Evolutionary conservation across 1,140 invertebrate genomes (phyloP), one percentile per base, ranked within the genome.

Genomic region (Danaus melanippus): DNA sequence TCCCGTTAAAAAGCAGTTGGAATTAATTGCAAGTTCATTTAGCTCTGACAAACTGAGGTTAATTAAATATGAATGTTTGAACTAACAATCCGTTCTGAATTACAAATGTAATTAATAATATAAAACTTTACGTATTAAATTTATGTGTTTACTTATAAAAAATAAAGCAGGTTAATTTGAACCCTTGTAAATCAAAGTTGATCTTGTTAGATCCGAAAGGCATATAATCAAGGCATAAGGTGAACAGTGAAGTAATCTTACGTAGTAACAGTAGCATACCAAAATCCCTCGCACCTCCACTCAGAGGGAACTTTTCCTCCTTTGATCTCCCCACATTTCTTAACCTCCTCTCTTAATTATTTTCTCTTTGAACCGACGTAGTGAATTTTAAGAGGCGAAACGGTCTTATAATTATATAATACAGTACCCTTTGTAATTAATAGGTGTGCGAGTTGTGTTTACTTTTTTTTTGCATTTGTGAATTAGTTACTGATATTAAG

Each of bases 331-430:
- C 71, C 60, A 59, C 71, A 76, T 81, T 79, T 82, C 76, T 77
- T 79, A 82, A 66, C 69, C 67, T 71, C 69, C 67, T 68, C 67
- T 74, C 77, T 79, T 85, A 85, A 83, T 85, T 83, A 85, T 83
- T 82, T 82, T 70, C 72, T 79, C 78, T 79, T 79, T 79, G 74
- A 78, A 71, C 71, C 69, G 68, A 72, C 67, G 76, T 68, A 77
- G 73, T 78, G 82, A 85, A 85, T 85, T 85, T 83, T 80, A 85
- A 85, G 76, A 81, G 76, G 69, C 74, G 74, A 79, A 84, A 84
- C 80, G 76, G 72, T 79, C 79, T 80, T 76, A 78, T 84, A 84
- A 83, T 84, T 84, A 81, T 72, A 64, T 63, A 46, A 67, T 53
- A 60, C 72, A 67, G 57, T 77, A 75, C 75, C 76, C 76, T 82